Evolutionary conservation across 2,888 invertebrate genomes (phyloP).

Genomic region (Craniophora ligustri): DNA sequence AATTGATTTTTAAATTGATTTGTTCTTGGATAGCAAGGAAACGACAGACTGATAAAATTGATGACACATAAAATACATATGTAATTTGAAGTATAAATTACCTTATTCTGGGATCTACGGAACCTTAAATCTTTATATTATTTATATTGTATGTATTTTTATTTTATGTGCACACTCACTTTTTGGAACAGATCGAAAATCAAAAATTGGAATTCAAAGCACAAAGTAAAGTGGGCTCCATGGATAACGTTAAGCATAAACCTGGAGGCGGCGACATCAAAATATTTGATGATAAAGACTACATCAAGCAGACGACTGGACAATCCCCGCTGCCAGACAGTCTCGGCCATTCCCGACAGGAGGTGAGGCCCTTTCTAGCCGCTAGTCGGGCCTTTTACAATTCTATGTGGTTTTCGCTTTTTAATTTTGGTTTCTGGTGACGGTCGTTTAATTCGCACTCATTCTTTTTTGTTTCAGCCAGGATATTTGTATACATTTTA

Average conservation of each 20-base stretch:
- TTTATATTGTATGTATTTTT: conserved; percentile 57
- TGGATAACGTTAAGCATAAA: conserved; percentile 97
- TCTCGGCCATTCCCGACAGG: conserved; percentile 80
- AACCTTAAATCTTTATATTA: conserved; percentile 38
- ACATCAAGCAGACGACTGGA: conserved; percentile 93
- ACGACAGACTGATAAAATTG: not conserved
- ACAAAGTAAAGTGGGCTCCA: conserved; percentile 96
- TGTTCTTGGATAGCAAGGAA: too few species aligned
- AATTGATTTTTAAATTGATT: too few species aligned
- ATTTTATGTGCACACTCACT: conserved; percentile 78
- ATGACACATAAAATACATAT: not conserved
- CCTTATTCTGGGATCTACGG: conserved; percentile 33
- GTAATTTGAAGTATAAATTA: not conserved
- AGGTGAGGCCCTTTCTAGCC: conserved; percentile 78
- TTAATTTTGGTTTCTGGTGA: conserved; percentile 66
- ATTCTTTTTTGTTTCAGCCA: conserved; percentile 85
- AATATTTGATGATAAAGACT: conserved; percentile 97
- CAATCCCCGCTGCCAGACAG: conserved; percentile 79
- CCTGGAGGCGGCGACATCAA: conserved; percentile 98
- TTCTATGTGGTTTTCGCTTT: conserved; percentile 61
- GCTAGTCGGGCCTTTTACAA: conserved; percentile 50
- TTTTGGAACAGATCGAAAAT: conserved; percentile 93
- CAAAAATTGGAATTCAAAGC: conserved; percentile 97
- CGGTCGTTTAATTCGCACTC: conserved; percentile 64
- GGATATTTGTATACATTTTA: conserved; percentile 87